Base-by-base conservation (phyloP, 2,113 vertebrate genomes). In the Paraplagusia blochii region DNA sequence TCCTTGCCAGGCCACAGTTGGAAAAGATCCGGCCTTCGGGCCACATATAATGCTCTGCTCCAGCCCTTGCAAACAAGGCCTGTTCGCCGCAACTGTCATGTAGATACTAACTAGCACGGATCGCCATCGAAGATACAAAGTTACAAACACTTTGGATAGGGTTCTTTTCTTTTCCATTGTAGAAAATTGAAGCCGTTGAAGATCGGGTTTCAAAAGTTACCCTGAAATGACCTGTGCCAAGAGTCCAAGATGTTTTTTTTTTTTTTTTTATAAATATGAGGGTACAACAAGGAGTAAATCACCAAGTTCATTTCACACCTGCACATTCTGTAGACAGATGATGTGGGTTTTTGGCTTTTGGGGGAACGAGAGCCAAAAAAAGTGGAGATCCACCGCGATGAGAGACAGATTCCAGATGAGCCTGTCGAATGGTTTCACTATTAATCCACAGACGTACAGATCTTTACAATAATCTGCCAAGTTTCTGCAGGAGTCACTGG, bases 1-100 rank as follows among this genome's bases (percentile, higher is more conserved):
- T 84, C 72, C 71, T 79, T 91, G 90, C 89, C 90, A 90, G 86
- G 80, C 79, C 87, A 66, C 87, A 79, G 89, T 87, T 88, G 86
- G 90, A 89, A 81, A 74, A 78, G 85, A 90, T 90, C 86, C 80
- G 82, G 87, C 85, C 85, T 83, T 65, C 63, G 74, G 84, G 85
- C 77, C 75, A 72, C 62, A 76, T 69, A 76, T 71, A 78, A 72
- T 58, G 71, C 79, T 87, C 82, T 58, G 44, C 79, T 79, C 76
- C 74, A 79, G 77, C 81, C 85, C 79, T 76, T 77, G 75, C 69
- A 73, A 87, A 84, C 84, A 82, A 75, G 74, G 68, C 65, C 81
- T 79, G 71, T 77, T 74, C 83, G 43, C 36, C 67, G 14, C 80
- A 82, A 80, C 80, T 85, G 81, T 85, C 85, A 79, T 86, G 73